Percentiles rank a stretch among this genome's conserved stretches.
These are phyloP conservation scores for Anolis sagrei DNA, from an alignment of 2,113 vertebrate species.

Conservation along the genomic window DNA sequence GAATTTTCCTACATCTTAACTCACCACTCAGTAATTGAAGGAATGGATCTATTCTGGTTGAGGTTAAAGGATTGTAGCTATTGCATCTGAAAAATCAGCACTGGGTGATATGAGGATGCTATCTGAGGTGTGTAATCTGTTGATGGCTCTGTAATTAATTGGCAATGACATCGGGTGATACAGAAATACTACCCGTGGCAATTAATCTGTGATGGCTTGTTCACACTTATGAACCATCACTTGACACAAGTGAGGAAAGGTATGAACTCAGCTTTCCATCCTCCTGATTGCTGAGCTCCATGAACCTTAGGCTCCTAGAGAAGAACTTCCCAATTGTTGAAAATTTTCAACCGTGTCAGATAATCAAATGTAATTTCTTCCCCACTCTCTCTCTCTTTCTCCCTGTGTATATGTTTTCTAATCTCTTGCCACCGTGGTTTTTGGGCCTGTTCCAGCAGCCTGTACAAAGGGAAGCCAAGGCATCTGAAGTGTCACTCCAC, in stretches of 20 bases:
- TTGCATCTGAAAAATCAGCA: neutral
- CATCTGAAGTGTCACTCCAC: conserved; percentile 90
- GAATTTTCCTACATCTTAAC: too few species aligned
- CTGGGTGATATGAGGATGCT: neutral
- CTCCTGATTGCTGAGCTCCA: conserved; percentile 51
- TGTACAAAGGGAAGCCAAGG: conserved; percentile 86
- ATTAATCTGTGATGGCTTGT: neutral
- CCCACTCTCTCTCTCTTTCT: neutral
- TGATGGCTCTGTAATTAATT: conserved; percentile 4
- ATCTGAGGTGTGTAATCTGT: conserved; percentile 1
- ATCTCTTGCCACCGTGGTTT: conserved; percentile 90
- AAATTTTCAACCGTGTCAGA: conserved; percentile 78
- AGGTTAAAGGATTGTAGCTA: too few species aligned
- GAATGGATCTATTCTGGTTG: too few species aligned
- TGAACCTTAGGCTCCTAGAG: conserved; percentile 69
- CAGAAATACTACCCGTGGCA: neutral
- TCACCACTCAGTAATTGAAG: too few species aligned
- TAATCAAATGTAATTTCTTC: conserved; percentile 80
- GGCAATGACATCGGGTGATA: neutral
- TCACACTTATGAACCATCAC: neutral
- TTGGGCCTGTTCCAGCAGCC: conserved; percentile 90
- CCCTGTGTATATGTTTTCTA: conserved; percentile 79
- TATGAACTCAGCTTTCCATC: conserved; percentile 33
- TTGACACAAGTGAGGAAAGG: neutral
- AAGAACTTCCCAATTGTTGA: conserved; percentile 72